Base-by-base conservation (phyloP, 2,113 vertebrate genomes). In the Acanthochromis polyacanthus region DNA sequence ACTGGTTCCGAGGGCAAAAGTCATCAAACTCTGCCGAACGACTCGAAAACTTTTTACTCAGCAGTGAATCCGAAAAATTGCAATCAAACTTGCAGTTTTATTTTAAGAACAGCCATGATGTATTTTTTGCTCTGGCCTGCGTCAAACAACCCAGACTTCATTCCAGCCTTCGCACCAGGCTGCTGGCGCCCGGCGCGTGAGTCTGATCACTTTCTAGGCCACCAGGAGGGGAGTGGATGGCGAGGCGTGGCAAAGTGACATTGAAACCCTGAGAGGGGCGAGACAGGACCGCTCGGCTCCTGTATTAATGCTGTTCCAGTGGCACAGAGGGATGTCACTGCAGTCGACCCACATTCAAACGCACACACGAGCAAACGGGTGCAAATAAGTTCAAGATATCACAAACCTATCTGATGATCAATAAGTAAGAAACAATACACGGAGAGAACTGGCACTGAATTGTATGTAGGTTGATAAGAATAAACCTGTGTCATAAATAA, bases 181-280 rank as follows among this genome's bases (percentile, higher is more conserved):
- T 78, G 86, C 69, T 43, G 71, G 70, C 32, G 50, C 71, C 52
- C 52, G 60, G 65, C 32, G 66, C 60, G 22, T 77, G 71, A 85
- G 86, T 78, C 65, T 30, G 65, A 69, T 61, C 25, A 2, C 59
- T 88, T 91, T 91, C 88, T 91, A 91, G 93, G 90, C 78, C 92
- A 91, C 64, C 78, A 60, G 71, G 88, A 88, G 74, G 67, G 60
- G 77, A 82, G 80, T 73, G 82, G 69, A 85, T 62, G 88, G 84
- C 6, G 80, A 86, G 82, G 79, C 45, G 66, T 75, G 88, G 80
- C 82, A 84, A 78, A 86, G 91, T 92, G 88, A 92, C 91, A 90
- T 92, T 93, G 92, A 90, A 86, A 87, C 85, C 87, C 87, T 84
- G 79, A 75, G 85, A 89, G 87, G 76, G 71, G 61, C 19, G 60